phyloP scores from a whole-genome alignment of 2,888 invertebrate genomes.

The Hemistola chrysoprasaria region DNA sequence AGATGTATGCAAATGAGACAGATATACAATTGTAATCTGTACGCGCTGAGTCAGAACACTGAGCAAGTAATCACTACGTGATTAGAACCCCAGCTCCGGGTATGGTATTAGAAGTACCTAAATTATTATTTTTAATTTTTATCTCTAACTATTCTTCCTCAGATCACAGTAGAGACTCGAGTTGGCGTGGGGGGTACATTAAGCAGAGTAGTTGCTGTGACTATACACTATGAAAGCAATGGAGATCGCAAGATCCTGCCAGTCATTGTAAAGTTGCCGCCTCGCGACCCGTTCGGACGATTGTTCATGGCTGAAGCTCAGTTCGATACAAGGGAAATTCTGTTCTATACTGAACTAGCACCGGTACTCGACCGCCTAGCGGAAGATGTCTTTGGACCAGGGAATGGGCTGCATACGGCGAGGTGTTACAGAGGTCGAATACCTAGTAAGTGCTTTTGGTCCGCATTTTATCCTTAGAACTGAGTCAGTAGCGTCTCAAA shows the following conservation, averaged over 20 bases:
- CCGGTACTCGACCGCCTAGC: slow-evolving; percentile 88
- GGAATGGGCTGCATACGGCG: slow-evolving; percentile 69
- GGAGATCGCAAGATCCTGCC: slow-evolving; percentile 61
- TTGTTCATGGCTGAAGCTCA: slow-evolving; percentile 92
- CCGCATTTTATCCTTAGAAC: too few species aligned
- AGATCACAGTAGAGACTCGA: slow-evolving; percentile 73
- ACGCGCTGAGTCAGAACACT: too few species aligned
- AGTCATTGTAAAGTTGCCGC: slow-evolving; percentile 89
- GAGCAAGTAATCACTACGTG: too few species aligned
- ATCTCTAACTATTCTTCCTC: slow-evolving; percentile 12
- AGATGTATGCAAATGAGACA: too few species aligned
- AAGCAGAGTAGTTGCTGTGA: slow-evolving; percentile 90
- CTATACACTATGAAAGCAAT: slow-evolving; percentile 82
- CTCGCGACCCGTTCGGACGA: slow-evolving; percentile 89
- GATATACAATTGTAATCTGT: too few species aligned
- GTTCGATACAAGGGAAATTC: slow-evolving; percentile 91
- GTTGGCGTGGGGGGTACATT: slow-evolving; percentile 87
- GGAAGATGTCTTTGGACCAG: slow-evolving; percentile 77
- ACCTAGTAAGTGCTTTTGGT: slow-evolving; percentile 73
- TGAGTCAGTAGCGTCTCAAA: too few species aligned
- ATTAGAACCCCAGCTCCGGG: too few species aligned
- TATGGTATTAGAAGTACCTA: too few species aligned
- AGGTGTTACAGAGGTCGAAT: slow-evolving; percentile 68
- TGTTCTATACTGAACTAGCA: slow-evolving; percentile 90
- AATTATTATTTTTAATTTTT: background rate